Conservation (phyloP, 2,888 invertebrate genomes). For the Kuschelorhynchus macadamiae region DNA sequence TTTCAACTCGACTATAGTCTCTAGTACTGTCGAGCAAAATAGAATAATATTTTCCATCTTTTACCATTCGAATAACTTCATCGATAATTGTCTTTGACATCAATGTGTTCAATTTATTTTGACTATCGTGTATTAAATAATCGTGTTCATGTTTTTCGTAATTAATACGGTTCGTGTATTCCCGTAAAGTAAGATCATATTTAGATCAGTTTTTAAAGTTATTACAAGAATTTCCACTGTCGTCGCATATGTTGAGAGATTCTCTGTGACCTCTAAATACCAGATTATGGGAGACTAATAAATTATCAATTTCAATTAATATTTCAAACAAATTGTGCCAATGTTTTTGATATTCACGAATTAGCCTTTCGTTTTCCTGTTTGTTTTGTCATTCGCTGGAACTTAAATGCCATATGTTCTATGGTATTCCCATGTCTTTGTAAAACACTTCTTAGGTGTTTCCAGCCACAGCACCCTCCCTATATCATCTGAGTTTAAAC, state of each 20-base stretch:
- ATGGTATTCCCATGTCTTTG: too few relatives aligned
- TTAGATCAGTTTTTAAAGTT: conserved; percentile 40
- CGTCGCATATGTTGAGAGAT: conserved; percentile 28
- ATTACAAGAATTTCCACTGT: conserved; percentile 31
- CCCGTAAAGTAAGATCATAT: conserved; percentile 38
- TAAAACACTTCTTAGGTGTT: too few relatives aligned
- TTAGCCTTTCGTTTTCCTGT: neutral
- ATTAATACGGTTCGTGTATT: conserved; percentile 42
- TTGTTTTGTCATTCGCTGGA: neutral
- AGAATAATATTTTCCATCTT: too few relatives aligned
- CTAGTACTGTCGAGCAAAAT: too few relatives aligned
- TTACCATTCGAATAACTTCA: too few relatives aligned
- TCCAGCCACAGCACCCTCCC: too few relatives aligned
- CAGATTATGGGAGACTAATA: conserved; percentile 37
- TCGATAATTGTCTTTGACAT: too few relatives aligned
- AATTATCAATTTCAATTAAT: conserved; percentile 43
- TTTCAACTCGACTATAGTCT: too few relatives aligned
- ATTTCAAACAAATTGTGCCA: conserved; percentile 18
- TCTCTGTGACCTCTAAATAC: conserved; percentile 43
- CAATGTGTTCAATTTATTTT: too few relatives aligned
- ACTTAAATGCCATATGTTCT: too few relatives aligned
- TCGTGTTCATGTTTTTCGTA: conserved; percentile 37
- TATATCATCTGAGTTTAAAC: too few relatives aligned
- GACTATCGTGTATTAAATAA: neutral
- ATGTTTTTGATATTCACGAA: conserved; percentile 29